Percentiles rank a stretch among this genome's conserved stretches.
phyloP scores from a whole-genome alignment of 2,888 invertebrate species.

The Stenolophus ochropezus region DNA sequence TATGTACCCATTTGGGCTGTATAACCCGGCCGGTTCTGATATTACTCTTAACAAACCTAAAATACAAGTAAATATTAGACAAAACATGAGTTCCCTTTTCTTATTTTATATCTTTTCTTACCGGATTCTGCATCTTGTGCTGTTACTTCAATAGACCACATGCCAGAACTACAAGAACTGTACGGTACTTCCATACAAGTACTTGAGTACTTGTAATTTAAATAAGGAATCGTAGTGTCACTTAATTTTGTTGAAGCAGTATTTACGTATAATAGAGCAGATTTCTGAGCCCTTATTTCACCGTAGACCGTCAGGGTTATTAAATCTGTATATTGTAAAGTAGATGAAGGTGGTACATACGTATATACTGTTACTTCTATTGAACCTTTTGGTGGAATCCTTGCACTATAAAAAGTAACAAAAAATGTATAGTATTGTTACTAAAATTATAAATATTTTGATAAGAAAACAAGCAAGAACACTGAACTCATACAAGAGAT shows the following conservation, averaged over 20 bases:
- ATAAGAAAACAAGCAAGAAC: too few species aligned
- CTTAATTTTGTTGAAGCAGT: constrained; percentile 63
- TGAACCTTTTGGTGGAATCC: constrained; percentile 34
- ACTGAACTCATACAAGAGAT: too few species aligned
- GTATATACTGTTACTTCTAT: constrained; percentile 42
- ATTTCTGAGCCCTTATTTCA: constrained; percentile 70
- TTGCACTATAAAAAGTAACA: constrained; percentile 7
- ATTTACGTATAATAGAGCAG: constrained; percentile 71
- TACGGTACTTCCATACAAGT: constrained; percentile 69
- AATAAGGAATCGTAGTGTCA: constrained; percentile 67
- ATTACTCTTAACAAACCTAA: constrained; percentile 78
- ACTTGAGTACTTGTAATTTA: constrained; percentile 72
- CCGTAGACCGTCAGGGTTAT: constrained; percentile 79
- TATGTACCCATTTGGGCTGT: constrained; percentile 79
- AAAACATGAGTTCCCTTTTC: too few species aligned
- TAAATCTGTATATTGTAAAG: constrained; percentile 72
- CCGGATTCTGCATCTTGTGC: constrained; percentile 82
- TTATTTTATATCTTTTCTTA: constrained; percentile 69
- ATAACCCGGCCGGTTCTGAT: constrained; percentile 78
- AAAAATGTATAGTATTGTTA: too few species aligned
- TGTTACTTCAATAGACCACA: constrained; percentile 82
- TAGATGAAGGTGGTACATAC: not conserved
- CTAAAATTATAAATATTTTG: too few species aligned
- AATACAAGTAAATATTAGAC: too few species aligned
- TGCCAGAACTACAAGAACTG: constrained; percentile 78